Evolutionary conservation across 2,113 vertebrate species (phyloP).

Genomic region (Meriones unguiculatus): DNA sequence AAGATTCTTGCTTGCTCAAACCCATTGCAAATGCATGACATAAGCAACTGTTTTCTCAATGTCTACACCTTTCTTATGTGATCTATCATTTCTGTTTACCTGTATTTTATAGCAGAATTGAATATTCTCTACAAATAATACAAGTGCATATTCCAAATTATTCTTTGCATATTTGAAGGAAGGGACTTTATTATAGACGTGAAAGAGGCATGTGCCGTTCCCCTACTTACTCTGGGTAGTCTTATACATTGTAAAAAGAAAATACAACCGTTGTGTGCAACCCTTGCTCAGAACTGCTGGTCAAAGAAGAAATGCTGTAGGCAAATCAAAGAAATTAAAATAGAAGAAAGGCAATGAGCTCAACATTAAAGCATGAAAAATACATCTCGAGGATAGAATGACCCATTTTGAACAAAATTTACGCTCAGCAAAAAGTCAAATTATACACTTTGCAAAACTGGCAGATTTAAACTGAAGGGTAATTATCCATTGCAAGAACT

Average conservation of each 20-base stretch:
- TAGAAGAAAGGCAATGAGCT: conserved; percentile 40
- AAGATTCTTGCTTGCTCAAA: conserved; percentile 10
- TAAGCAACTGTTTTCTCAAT: not conserved
- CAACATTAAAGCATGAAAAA: conserved; percentile 22
- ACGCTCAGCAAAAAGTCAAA: not conserved
- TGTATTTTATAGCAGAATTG: conserved; percentile 49
- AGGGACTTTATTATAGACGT: not conserved
- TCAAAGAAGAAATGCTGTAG: conserved; percentile 5
- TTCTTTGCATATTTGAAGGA: conserved; percentile 40
- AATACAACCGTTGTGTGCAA: conserved; percentile 11
- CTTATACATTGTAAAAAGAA: conserved; percentile 46
- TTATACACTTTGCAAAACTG: not conserved
- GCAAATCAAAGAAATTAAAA: conserved; percentile 42
- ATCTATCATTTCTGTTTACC: conserved; percentile 44
- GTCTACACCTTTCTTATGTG: not conserved
- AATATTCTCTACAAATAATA: conserved; percentile 47
- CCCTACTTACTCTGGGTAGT: conserved; percentile 29
- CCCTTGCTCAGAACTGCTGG: not conserved
- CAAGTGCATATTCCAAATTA: not conserved
- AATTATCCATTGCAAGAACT: not conserved
- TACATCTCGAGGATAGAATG: not conserved
- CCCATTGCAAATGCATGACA: not conserved
- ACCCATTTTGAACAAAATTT: conserved; percentile 31
- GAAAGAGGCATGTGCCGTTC: conserved; percentile 20
- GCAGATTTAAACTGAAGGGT: not conserved